Evolutionary conservation across 2,797 vertebrate species (phyloP), one percentile per base, ranked within the genome.

Genomic region (Gymnoscopelus braueri): DNA sequence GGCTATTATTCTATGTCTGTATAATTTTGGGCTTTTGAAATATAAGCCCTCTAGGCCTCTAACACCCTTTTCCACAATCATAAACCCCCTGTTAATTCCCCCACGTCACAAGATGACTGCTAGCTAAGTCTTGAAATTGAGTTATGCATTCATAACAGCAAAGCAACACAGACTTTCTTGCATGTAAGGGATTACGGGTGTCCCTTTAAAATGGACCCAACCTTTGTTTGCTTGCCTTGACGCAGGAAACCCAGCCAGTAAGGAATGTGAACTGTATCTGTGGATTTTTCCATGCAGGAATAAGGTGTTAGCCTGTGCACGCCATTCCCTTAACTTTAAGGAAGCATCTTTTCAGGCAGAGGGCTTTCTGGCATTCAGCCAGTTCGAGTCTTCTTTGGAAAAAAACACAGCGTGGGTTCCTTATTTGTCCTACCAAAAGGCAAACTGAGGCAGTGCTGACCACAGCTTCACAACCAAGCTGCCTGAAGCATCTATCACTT

Each of bases 221-320:
- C 57, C 54, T 50, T 2, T 67, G 65, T 80, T 82, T 84, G 54
- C 78, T 72, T 64, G 75, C 69, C 63, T 62, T 55, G 54, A 67
- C 56, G 14, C 77, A 81, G 78, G 84, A 86, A 88, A 68, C 63
- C 44, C 4, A 3, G 5, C 79, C 71, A 72, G 74, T 62, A 23
- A 50, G 63, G 69, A 77, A 65, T 3, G 24, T 54, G 39, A 56
- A 52, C 56, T 66, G 81, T 59, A 81, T 86, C 79, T 79, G 26
- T 64, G 54, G 15, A 65, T 86, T 67, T 82, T 78, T 67, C 84
- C 63, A n/a, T 71, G 54, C 67, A 74, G 81, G 77, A 83, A 59
- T 57, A 63, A 50, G 8, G 59, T 56, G 64, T 67, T 62, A 1
- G 1, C 65, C 71, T 64, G 67, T 44, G 24, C 39, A 80, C 51